Evolutionary conservation across 2,797 vertebrate genomes (phyloP), one percentile per base, ranked within the genome.

Genomic region (Malurus leucopterus): DNA sequence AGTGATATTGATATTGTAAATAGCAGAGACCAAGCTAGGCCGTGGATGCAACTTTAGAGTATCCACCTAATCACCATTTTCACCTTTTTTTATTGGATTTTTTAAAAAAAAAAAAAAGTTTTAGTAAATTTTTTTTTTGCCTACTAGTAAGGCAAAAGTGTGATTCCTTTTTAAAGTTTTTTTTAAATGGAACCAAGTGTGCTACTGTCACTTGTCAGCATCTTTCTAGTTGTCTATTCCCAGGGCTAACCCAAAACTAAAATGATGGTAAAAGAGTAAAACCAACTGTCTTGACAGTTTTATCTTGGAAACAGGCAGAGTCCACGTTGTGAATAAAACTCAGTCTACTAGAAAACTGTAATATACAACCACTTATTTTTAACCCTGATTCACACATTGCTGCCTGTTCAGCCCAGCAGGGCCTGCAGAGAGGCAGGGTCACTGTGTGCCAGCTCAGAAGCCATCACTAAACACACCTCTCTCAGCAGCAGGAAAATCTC

Each of bases 231-330:
- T 82, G 21, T 63, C 64, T 59, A 30, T 21, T 74, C 13, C 58
- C 13, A 64, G 44, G 15, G 23, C 46, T 65, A 82, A 59, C 8
- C 17, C 20, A 8, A 85, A 88, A 38, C 10, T 51, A 36, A 77
- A 80, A 54, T 29, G 29, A 69, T 7, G 9, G 22, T 18, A 26
- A n/a, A 17, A 71, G 20, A 78, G 10, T 50, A 73, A 81, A 78
- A 75, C 50, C 6, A 0, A 32, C 36, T 49, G 13, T 40, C 36
- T 18, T 30, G 38, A n/a, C 5, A 2, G 38, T 41, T 0, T 0
- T 50, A 17, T 34, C 23, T 46, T 67, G 40, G 24, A 32, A 26
- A 30, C 15, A n/a, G 26, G 32, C 15, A 8, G 44, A 40, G 18
- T 21, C 13, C 11, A 3, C 0, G 0, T 11, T 41, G 21, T 50